phyloP scores from a whole-genome alignment of 2,797 vertebrate species.

The Hemitrygon akajei region DNA sequence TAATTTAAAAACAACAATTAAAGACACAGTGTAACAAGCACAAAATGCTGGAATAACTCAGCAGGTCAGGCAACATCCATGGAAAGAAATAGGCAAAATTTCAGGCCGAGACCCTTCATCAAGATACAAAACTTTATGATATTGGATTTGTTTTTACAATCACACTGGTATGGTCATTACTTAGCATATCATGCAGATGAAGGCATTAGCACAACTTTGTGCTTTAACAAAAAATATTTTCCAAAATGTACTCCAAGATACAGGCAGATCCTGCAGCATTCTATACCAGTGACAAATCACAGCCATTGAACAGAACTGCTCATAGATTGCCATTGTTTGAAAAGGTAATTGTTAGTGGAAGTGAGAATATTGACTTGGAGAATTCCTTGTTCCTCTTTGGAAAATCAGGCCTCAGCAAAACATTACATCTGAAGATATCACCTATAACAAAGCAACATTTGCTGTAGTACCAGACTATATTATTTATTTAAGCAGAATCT shows the following conservation, averaged over 20 bases:
- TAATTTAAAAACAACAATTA: background rate
- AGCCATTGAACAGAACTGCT: background rate
- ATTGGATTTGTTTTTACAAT: background rate
- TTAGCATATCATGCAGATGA: background rate
- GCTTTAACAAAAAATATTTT: background rate
- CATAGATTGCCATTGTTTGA: background rate
- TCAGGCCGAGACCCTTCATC: no score
- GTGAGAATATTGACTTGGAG: background rate
- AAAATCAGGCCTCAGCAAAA: no score
- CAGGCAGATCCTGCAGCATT: background rate
- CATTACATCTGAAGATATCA: background rate
- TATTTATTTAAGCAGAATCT: background rate
- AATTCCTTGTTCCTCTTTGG: background rate
- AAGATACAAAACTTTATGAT: background rate
- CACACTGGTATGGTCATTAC: background rate
- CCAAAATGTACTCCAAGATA: background rate
- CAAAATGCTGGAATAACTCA: no score
- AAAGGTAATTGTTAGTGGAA: background rate
- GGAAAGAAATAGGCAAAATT: no score
- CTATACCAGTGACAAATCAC: background rate
- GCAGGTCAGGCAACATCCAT: no score
- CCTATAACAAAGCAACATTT: background rate
- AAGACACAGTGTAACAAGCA: no score
- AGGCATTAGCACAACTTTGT: background rate
- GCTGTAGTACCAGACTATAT: background rate